Base-by-base conservation (phyloP, 2,113 vertebrate genomes). In the Thalassarche chlororhynchos region DNA sequence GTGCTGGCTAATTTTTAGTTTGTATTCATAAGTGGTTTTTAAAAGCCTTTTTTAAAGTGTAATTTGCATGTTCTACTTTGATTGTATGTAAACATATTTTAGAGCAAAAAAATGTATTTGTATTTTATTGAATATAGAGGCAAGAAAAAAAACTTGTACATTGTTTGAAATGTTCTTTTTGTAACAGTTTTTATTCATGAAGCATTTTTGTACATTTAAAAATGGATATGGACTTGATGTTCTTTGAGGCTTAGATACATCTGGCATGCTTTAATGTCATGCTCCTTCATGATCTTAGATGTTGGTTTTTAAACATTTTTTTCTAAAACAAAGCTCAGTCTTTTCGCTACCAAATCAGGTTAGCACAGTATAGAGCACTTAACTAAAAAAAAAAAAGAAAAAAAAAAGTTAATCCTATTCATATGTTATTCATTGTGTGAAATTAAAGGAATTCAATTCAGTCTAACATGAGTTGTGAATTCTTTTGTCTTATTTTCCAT, bases 371-470 rank as follows among this genome's bases (percentile, higher is more conserved):
- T 99, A 99, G 99, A 99, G 99, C 99, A 99, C 99, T 99, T 99
- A 99, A 98, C 98, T 98, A 98, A 99, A 99, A 99, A 99, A 99
- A 98, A 98, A 98, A 98, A 97, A 81, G 0, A 19, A 98, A 99
- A 99, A 98, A 98, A 99, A 99, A 99, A 99, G 98, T 99, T 98
- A 99, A 99, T 99, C 99, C 99, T 99, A 99, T 99, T 99, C 99
- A 99, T 98, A 99, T 99, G 99, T 99, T 99, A 99, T 99, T 99
- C 99, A 99, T 99, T 99, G 99, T 99, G 99, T 99, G 99, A 99
- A 99, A 99, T 99, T 99, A 99, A 99, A 99, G 98, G 98, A 98
- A 98, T 98, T 98, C 98, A 98, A 99, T 98, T 98, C 98, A 98
- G 97, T 98, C 98, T 98, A 97, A 98, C 95, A 98, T 97, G 98